These are phyloP conservation scores for Dendrocincla tyrannina DNA, from an alignment of 2,797 vertebrate species.

Conservation along the genomic window DNA sequence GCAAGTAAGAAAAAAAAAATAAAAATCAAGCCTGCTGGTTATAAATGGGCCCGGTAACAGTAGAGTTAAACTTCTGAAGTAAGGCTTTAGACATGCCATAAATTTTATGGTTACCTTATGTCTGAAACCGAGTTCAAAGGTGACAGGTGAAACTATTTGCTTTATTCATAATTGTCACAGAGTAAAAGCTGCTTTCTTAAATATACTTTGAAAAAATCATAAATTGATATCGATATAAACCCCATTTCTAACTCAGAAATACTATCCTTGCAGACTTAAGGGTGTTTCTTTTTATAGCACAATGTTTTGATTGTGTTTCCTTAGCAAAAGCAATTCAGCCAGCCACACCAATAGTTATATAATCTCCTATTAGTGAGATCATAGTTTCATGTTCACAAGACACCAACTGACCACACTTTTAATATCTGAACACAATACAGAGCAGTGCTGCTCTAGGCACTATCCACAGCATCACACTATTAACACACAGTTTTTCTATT, in stretches of 20 bases:
- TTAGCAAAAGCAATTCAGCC: conserved; percentile 35
- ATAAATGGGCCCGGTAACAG: not conserved
- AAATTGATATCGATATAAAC: not conserved
- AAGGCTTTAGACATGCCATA: not conserved
- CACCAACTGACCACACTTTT: not conserved
- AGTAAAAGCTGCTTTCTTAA: not conserved
- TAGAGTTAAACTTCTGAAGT: not conserved
- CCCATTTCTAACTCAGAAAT: not conserved
- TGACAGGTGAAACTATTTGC: not conserved
- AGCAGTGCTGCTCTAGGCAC: not conserved
- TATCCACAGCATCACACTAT: not conserved
- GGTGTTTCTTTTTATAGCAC: conserved; percentile 28
- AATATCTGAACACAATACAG: not conserved
- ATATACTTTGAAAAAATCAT: not conserved
- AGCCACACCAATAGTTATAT: not conserved
- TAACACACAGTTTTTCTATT: not conserved
- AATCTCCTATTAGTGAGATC: not conserved
- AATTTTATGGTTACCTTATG: not conserved
- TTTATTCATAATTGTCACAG: not conserved
- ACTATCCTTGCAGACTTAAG: not conserved
- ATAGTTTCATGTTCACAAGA: not conserved
- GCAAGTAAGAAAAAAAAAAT: not conserved
- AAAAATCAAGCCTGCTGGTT: not conserved
- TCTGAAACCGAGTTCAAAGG: not conserved
- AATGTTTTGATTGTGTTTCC: conserved; percentile 44